Conservation (phyloP, 2,797 vertebrate species). For the Microctenopoma lineatum region DNA sequence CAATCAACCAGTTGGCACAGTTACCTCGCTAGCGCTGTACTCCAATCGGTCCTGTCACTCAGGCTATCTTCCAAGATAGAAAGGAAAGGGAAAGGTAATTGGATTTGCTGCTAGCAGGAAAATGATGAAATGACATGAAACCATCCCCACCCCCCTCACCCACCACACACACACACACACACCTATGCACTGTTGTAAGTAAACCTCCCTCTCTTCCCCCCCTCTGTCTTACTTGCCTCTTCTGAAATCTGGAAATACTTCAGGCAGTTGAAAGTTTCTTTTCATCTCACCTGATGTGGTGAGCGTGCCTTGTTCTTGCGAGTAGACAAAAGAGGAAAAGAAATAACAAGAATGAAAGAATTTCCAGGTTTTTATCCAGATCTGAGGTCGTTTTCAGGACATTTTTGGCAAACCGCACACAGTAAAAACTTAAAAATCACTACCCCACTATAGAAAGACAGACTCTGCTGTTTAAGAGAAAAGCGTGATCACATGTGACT, state of each 20-base stretch:
- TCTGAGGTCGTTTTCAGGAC: slow-evolving; percentile 38
- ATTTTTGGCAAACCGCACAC: slow-evolving; percentile 48
- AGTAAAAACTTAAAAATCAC: slow-evolving; percentile 32
- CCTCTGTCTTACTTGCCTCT: slow-evolving; percentile 48
- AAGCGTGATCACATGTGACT: slow-evolving; percentile 37
- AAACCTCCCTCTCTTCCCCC: slow-evolving; percentile 30
- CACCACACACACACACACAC: slow-evolving; percentile 30
- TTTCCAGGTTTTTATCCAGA: slow-evolving; percentile 70
- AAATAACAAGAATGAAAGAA: slow-evolving; percentile 67
- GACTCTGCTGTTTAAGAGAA: slow-evolving; percentile 20
- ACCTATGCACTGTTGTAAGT: slow-evolving; percentile 48
- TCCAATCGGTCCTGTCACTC: slow-evolving; percentile 75
- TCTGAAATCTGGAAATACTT: slow-evolving; percentile 72
- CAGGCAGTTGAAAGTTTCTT: slow-evolving; percentile 63
- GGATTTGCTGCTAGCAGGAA: slow-evolving; percentile 77
- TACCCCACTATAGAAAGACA: slow-evolving; percentile 30
- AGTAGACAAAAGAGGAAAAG: slow-evolving; percentile 67
- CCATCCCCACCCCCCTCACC: slow-evolving; percentile 41
- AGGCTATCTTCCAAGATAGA: slow-evolving; percentile 75
- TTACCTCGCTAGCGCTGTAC: slow-evolving; percentile 59
- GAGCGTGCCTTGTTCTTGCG: slow-evolving; percentile 67
- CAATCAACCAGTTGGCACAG: slow-evolving; percentile 72
- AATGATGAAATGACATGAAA: slow-evolving; percentile 82
- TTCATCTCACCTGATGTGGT: slow-evolving; percentile 66
- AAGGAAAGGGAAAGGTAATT: slow-evolving; percentile 76